phyloP scores from a whole-genome alignment of 1,140 invertebrate species.

The Schlechtendalia chinensis region DNA sequence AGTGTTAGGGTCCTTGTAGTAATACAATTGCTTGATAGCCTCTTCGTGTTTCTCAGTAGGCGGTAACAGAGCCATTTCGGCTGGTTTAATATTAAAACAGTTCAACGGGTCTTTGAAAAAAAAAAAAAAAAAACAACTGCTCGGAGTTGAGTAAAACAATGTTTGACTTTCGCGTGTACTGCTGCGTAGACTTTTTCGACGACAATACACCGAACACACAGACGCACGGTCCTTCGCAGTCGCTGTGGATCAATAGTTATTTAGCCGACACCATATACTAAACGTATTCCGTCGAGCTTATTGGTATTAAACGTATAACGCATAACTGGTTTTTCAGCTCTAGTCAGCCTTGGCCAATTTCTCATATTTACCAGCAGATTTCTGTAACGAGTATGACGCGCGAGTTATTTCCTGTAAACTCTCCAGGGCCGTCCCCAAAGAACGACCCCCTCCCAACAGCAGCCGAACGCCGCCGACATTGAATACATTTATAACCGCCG shows the following conservation, averaged over 20 bases:
- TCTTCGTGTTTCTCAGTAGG: not conserved
- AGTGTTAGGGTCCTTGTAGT: not conserved
- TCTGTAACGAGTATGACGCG: not conserved
- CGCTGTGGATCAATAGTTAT: not conserved
- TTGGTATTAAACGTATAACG: not conserved
- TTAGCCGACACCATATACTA: not conserved
- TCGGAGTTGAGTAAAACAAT: not conserved
- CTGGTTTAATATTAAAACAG: too few relatives aligned
- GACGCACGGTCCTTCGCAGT: not conserved
- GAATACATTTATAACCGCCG: too few relatives aligned
- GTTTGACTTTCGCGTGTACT: too few relatives aligned
- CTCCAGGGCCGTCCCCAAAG: not conserved
- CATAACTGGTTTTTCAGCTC: not conserved
- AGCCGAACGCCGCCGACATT: too few relatives aligned
- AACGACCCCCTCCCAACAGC: not conserved
- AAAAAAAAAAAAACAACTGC: not conserved
- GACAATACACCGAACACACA: not conserved
- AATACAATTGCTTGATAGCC: conserved; percentile 2
- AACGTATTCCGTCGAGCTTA: not conserved
- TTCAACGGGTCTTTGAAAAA: not conserved
- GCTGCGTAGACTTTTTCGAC: not conserved
- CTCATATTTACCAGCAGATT: not conserved
- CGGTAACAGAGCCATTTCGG: not conserved
- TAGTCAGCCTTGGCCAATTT: not conserved
- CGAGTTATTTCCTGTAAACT: conserved; percentile 5